phyloP scores from a whole-genome alignment of 2,797 vertebrate species.

The Anas bahamensis region DNA sequence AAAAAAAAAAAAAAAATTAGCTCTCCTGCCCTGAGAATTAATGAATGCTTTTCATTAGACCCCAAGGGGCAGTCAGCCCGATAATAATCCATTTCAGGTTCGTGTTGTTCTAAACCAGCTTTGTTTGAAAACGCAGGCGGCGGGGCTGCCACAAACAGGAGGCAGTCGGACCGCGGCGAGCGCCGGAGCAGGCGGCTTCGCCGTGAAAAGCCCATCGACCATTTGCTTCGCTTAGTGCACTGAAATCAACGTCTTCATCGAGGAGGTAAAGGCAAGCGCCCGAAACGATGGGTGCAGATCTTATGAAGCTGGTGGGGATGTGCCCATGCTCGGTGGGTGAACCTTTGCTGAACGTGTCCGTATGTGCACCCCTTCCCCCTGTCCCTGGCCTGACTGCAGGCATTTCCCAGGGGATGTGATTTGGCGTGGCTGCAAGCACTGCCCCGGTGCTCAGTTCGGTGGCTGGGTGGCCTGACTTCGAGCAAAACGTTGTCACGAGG shows the following conservation, averaged over 20 bases:
- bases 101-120: constrained; percentile 66
- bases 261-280: neutral
- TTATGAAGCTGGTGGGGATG: neutral
- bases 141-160: constrained; percentile 60
- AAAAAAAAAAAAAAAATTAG: constrained; percentile 66
- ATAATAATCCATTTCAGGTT: constrained; percentile 70
- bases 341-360: neutral
- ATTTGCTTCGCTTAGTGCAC: constrained; percentile 22
- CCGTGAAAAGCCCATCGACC: constrained; percentile 43
- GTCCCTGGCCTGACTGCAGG: neutral
- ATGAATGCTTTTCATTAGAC: constrained; percentile 73
- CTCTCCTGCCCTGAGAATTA: constrained; percentile 77
- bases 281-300: neutral
- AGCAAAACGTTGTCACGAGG: neutral
- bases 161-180: constrained; percentile 15
- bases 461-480: neutral
- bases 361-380: neutral
- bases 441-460: neutral
- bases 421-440: neutral
- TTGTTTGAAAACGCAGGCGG: constrained; percentile 62
- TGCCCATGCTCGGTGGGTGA: too few relatives aligned
- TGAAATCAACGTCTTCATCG: constrained; percentile 20
- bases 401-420: neutral
- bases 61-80: constrained; percentile 67
- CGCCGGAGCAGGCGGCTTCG: neutral